Conservation (phyloP, 2,797 vertebrate species). For the Apodemus agrarius region DNA sequence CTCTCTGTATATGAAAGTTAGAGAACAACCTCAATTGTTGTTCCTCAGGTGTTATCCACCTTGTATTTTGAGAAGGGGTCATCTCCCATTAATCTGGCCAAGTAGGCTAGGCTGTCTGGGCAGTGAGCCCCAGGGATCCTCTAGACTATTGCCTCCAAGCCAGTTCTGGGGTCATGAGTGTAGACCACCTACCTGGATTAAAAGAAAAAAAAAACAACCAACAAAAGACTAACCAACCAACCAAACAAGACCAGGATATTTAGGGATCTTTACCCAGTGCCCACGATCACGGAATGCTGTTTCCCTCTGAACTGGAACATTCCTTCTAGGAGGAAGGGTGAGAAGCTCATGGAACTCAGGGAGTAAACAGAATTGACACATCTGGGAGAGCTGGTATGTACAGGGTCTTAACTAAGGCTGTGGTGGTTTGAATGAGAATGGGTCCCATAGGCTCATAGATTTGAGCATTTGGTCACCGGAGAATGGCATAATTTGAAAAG, state of each 20-base stretch:
- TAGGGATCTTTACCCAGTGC: neutral
- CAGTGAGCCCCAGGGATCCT: neutral
- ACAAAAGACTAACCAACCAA: neutral
- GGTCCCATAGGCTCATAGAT: neutral
- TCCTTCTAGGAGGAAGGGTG: neutral
- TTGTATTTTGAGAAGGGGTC: neutral
- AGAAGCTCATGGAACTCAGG: neutral
- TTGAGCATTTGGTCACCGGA: neutral
- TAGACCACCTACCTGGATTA: neutral
- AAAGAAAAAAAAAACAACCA: neutral
- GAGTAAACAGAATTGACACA: neutral
- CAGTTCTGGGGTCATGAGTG: neutral
- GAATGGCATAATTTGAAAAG: neutral
- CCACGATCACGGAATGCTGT: neutral
- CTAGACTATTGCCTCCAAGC: neutral
- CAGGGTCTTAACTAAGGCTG: neutral
- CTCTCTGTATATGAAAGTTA: neutral
- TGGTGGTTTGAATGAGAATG: neutral
- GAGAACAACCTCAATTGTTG: neutral
- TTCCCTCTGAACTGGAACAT: neutral
- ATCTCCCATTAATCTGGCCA: neutral
- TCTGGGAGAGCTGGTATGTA: neutral
- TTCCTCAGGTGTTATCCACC: neutral
- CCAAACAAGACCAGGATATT: too few relatives aligned
- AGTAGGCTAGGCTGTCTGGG: neutral